Conservation (phyloP, 2,888 invertebrate species). For the Habroteleia sp. region DNA sequence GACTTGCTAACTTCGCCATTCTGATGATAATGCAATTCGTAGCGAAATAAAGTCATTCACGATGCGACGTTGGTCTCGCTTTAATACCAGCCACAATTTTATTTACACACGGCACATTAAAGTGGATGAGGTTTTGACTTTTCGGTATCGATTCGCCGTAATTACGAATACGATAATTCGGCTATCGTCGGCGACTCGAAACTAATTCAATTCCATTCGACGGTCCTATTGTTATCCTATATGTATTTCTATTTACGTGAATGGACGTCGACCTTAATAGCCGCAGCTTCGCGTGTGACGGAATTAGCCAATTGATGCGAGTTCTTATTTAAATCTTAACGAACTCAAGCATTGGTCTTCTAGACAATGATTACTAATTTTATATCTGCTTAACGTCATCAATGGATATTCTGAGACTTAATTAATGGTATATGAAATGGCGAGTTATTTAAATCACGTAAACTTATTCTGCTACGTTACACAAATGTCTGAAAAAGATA, state of each 20-base stretch:
- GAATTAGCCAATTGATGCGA: conserved; percentile 10
- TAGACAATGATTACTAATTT: conserved; percentile 51
- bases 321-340: conserved; percentile 37
- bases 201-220: conserved; percentile 1
- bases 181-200: background rate
- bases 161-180: conserved; percentile 4
- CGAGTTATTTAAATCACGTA: conserved; percentile 33
- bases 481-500: conserved; percentile 13
- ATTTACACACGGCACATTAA: conserved; percentile 27
- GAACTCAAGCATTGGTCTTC: conserved; percentile 18
- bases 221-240: background rate
- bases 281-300: background rate
- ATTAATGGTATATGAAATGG: conserved; percentile 16
- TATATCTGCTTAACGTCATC: conserved; percentile 22
- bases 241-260: conserved; percentile 3
- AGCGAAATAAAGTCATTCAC: conserved; percentile 46
- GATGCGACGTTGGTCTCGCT: conserved; percentile 13
- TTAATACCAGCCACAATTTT: conserved; percentile 33
- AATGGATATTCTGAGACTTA: conserved; percentile 23
- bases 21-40: conserved; percentile 42
- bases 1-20: conserved; percentile 34
- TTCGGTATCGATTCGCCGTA: conserved; percentile 13
- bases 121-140: conserved; percentile 22
- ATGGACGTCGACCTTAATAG: conserved; percentile 14
- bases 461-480: conserved; percentile 9